These are phyloP conservation scores for Bombylius major DNA, from an alignment of 2,888 invertebrate genomes.

Conservation along the genomic window DNA sequence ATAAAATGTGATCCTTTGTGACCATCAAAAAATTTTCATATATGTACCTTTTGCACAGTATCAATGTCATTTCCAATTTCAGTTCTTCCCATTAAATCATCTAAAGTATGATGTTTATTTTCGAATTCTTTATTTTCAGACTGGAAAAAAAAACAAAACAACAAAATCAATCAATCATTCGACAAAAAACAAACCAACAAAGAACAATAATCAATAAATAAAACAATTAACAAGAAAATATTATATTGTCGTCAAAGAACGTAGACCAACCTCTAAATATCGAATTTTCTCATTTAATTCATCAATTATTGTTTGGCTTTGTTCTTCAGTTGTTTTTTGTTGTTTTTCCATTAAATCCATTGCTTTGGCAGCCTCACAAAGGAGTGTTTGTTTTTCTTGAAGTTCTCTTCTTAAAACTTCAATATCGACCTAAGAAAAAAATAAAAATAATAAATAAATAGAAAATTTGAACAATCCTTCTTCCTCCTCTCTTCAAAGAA, in stretches of 20 bases:
- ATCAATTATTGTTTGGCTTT: slow-evolving; percentile 29
- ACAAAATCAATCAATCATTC: not conserved
- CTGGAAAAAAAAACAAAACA: slow-evolving; percentile 3
- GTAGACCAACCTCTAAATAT: not conserved
- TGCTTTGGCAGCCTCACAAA: slow-evolving; percentile 74
- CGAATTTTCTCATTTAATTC: slow-evolving; percentile 31
- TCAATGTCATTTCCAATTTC: slow-evolving; percentile 22
- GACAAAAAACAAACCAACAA: not conserved
- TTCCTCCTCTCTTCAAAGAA: not conserved
- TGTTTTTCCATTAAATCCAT: slow-evolving; percentile 60
- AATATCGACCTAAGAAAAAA: slow-evolving; percentile 51
- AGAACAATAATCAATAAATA: no score
- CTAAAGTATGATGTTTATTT: slow-evolving; percentile 13
- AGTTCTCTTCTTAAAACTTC: slow-evolving; percentile 65
- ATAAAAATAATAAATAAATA: not conserved
- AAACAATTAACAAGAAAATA: no score
- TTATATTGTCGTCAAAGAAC: no score
- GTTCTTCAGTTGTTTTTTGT: slow-evolving; percentile 38
- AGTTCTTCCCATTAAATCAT: slow-evolving; percentile 20
- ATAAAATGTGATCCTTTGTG: no score
- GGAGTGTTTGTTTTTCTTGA: slow-evolving; percentile 67
- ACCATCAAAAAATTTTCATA: no score
- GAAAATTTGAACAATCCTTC: not conserved
- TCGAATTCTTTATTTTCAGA: slow-evolving; percentile 21
- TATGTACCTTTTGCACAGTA: slow-evolving; percentile 23